A percentile compares a stretch with the other conserved stretches of the same genome.
Evolutionary conservation across 2,797 vertebrate genomes (phyloP).

Genomic region (Tapera naevia): DNA sequence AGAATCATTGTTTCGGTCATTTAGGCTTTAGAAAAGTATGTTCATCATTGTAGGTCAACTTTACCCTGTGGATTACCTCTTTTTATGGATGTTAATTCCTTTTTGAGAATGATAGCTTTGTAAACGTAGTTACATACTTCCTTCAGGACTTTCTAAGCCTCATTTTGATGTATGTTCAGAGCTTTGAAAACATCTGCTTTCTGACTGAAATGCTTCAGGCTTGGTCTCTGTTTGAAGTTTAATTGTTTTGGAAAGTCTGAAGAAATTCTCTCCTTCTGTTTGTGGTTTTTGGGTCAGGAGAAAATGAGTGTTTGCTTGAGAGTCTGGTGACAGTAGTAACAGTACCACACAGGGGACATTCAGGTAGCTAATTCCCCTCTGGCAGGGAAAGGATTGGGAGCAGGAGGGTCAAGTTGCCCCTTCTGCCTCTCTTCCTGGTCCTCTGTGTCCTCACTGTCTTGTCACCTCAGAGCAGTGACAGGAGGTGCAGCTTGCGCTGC

Average conservation of each 20-base stretch:
- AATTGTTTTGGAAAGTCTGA: constrained; percentile 23
- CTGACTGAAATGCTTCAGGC: constrained; percentile 7
- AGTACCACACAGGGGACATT: neutral
- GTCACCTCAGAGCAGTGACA: neutral
- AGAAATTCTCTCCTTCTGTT: neutral
- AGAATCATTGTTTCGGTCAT: neutral
- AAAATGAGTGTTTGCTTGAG: neutral
- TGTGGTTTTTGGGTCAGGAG: neutral
- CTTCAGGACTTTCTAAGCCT: constrained; percentile 8
- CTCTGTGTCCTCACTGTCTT: neutral
- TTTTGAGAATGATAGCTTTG: neutral
- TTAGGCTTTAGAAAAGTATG: neutral
- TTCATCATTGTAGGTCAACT: neutral
- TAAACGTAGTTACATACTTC: neutral
- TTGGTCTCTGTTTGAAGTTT: constrained; percentile 24
- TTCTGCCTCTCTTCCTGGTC: neutral
- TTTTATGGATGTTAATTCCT: neutral
- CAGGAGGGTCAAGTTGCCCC: neutral
- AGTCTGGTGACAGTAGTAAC: neutral
- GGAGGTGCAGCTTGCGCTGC: neutral
- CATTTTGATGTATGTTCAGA: neutral
- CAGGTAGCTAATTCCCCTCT: neutral
- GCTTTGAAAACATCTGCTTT: constrained; percentile 21
- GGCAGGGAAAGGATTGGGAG: neutral
- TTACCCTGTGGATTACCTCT: neutral